phyloP scores from a whole-genome alignment of 1,140 invertebrate species.

The Drosophila lini region DNA sequence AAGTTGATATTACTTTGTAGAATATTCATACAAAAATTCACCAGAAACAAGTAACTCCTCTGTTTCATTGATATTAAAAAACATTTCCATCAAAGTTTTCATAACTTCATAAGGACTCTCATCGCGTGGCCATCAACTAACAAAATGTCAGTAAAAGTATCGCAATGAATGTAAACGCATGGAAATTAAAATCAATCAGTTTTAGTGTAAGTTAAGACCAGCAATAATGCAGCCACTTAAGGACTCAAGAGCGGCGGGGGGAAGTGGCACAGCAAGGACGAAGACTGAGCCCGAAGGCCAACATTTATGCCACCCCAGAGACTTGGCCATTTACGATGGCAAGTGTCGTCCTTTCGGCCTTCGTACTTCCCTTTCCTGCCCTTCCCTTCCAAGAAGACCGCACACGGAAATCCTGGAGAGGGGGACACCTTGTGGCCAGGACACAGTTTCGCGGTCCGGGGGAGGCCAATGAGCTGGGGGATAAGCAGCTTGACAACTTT shows the following conservation, averaged over 20 bases:
- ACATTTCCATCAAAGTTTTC: neutral
- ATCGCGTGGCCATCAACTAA: constrained; percentile 11
- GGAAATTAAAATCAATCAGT: constrained; percentile 83
- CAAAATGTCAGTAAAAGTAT: constrained; percentile 48
- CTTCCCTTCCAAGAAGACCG: constrained; percentile 13
- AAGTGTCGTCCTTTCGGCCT: constrained; percentile 68
- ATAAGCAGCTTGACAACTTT: constrained; percentile 69
- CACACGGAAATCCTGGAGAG: constrained; percentile 18
- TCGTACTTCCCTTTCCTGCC: constrained; percentile 1
- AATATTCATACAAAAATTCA: too few species aligned
- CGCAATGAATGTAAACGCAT: constrained; percentile 70
- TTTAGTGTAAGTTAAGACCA: constrained; percentile 79
- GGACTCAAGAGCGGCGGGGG: constrained; percentile 22
- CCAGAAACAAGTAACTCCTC: too few species aligned
- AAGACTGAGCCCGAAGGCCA: constrained; percentile 63
- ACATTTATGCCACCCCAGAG: constrained; percentile 81
- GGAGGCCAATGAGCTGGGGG: constrained; percentile 6
- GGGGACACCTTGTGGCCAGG: constrained; percentile 57
- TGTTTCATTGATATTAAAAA: neutral
- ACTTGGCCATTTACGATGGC: constrained; percentile 71
- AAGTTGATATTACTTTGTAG: too few species aligned
- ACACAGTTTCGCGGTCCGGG: constrained; percentile 48
- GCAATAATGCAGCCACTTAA: constrained; percentile 83
- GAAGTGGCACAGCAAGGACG: constrained; percentile 7
- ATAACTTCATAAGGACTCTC: constrained; percentile 7